Conservation (phyloP, 2,888 invertebrate genomes). For the Parnassius apollo region DNA sequence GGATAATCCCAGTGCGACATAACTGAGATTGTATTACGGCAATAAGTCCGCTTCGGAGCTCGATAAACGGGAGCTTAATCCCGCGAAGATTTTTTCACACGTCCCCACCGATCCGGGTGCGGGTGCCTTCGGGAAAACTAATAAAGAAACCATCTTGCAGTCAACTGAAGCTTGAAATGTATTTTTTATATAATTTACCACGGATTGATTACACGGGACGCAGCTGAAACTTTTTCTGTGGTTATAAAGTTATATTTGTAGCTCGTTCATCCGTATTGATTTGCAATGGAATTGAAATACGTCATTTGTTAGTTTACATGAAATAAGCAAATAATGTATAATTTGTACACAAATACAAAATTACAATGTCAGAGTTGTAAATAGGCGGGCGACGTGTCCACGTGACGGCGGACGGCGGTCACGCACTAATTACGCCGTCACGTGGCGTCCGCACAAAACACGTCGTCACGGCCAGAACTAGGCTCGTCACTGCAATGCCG, state of each 20-base stretch:
- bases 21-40: slow-evolving; percentile 78
- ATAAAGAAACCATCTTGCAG: slow-evolving; percentile 80
- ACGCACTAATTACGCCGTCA: slow-evolving; percentile 76
- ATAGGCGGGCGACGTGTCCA: slow-evolving; percentile 41
- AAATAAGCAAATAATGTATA: slow-evolving; percentile 3
- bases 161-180: slow-evolving; percentile 81
- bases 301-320: background rate
- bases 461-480: slow-evolving; percentile 40
- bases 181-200: slow-evolving; percentile 82
- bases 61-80: slow-evolving; percentile 75
- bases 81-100: slow-evolving; percentile 75
- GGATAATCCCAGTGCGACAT: slow-evolving; percentile 73
- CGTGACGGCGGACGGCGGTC: slow-evolving; percentile 53
- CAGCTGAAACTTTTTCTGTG: slow-evolving; percentile 51
- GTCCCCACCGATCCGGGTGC: slow-evolving; percentile 55
- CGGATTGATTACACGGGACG: slow-evolving; percentile 70
- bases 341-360: slow-evolving; percentile 27
- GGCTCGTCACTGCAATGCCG: slow-evolving; percentile 4
- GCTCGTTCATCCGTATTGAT: slow-evolving; percentile 9
- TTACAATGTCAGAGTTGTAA: slow-evolving; percentile 38
- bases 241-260: background rate
- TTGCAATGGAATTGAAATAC: background rate
- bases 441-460: slow-evolving; percentile 69
- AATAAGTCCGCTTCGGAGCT: slow-evolving; percentile 67
- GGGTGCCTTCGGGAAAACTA: slow-evolving; percentile 73